A percentile compares a stretch with the other conserved stretches of the same genome.
Evolutionary conservation across 2,888 invertebrate genomes (phyloP).

Genomic region (Dicyrtomina minuta): DNA sequence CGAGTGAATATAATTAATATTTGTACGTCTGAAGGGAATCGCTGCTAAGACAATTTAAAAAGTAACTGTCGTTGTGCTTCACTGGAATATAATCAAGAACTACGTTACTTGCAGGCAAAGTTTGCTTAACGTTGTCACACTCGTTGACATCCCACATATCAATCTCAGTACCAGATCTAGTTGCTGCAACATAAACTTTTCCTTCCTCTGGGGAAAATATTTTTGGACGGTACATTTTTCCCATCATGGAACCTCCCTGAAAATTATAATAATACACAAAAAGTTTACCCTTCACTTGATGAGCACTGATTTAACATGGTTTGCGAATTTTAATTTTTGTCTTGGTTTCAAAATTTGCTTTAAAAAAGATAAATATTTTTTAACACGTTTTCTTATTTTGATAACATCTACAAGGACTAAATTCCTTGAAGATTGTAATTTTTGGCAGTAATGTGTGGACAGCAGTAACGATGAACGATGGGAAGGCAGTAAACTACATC

Average conservation of each 20-base stretch:
- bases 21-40: slow-evolving; percentile 23
- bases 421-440: too few relatives aligned
- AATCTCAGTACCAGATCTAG: slow-evolving; percentile 58
- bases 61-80: slow-evolving; percentile 59
- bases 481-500: too few relatives aligned
- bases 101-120: slow-evolving; percentile 66
- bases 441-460: too few relatives aligned
- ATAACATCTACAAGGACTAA: too few relatives aligned
- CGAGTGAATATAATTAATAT: neutral
- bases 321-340: too few relatives aligned
- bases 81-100: slow-evolving; percentile 70
- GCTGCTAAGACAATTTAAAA: slow-evolving; percentile 15
- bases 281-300: too few relatives aligned
- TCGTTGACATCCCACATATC: slow-evolving; percentile 66
- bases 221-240: slow-evolving; percentile 40
- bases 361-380: too few relatives aligned
- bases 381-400: too few relatives aligned
- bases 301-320: too few relatives aligned
- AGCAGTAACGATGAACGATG: too few relatives aligned
- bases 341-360: too few relatives aligned
- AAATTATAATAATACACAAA: neutral
- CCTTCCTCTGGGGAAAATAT: slow-evolving; percentile 42
- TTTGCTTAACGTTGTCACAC: slow-evolving; percentile 61
- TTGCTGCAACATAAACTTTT: slow-evolving; percentile 39
- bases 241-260: slow-evolving; percentile 38